Base-by-base conservation (phyloP, 2,113 vertebrate genomes). In the Notiomystis cincta region DNA sequence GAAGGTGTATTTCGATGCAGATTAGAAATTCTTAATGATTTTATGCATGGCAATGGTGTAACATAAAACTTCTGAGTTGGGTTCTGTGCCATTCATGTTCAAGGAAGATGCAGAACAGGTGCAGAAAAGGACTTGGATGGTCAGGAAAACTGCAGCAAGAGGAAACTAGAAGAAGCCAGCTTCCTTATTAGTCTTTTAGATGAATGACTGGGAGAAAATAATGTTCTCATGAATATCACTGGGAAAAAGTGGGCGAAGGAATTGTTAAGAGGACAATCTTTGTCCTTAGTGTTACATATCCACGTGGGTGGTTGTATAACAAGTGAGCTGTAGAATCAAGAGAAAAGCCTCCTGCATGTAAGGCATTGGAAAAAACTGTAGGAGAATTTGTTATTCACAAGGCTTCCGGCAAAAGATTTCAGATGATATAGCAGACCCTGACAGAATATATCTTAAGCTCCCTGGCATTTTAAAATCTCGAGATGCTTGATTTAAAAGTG, bases 21-120 rank as follows among this genome's bases (percentile, higher is more conserved):
- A 22, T 11, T 51, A 77, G 67, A 51, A 76, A 47, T 80, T 54
- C 27, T 30, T 83, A 30, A 38, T 38, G 14, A 30, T 69, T n/a
- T 44, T 77, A 60, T 4, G 4, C 15, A n/a, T 66, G 17, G 9
- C 54, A 70, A 0, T 51, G 22, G 11, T 72, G 30, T 78, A 77
- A 65, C 3, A 3, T 84, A 67, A 72, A 80, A 27, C 21, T 86
- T 18, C 3, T 19, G 0, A 7, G 7, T 9, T n/a, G 20, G 6
- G 10, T 86, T 76, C 30, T 30, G 14, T 64, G 13, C 9, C 10
- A 23, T 77, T 89, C 2, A 1, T n/a, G 15, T 45, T 84, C 42
- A 75, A 28, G 31, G 45, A 77, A 61, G n/a, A 15, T 42, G 23
- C 45, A 69, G n/a, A 78, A 45, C 28, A 87, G 45, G 17, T 87